Evolutionary conservation across 2,113 vertebrate species (phyloP), one percentile per base, ranked within the genome.

Genomic region (Takifugu bimaculatus): DNA sequence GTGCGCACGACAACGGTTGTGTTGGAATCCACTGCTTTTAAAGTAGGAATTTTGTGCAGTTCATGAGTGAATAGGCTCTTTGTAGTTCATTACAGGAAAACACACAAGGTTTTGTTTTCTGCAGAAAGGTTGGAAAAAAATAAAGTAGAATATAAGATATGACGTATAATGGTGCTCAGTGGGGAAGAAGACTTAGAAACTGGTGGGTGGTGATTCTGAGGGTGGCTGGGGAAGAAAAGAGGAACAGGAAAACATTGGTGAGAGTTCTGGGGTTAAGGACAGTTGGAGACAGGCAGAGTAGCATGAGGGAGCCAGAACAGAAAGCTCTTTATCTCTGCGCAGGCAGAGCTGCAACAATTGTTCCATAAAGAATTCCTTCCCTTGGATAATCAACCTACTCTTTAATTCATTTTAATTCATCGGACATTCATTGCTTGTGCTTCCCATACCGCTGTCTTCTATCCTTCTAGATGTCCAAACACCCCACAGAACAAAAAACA

Each of bases 21-120:
- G 13, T 54, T 71, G 82, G 78, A 82, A 84, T 85, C 45, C 60
- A 63, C 45, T 60, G 66, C 48, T 81, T 60, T 84, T 87, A 85
- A 86, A 80, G 85, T 86, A 65, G 60, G 84, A 82, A 80, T 66
- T 71, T 78, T 61, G 47, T 26, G 20, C 20, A 20, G 20, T 20
- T 20, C 20, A 20, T 20, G 27, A 7, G 43, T 71, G 77, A 78
- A 81, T 45, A 79, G 69, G n/a, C 82, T 73, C 79, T 85, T 85
- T 86, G 76, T 78, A 66, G 63, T 70, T 50, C 39, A 28, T 47
- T 13, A 62, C 47, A 80, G 53, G 69, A 79, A 72, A 57, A 56
- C 44, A 53, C 27, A 55, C 56, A 57, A 4, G 1, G 32, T 5
- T 35, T 35, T 35, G 32, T 35, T 35, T 35, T 35, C 5, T 47